Evolutionary conservation across 2,888 invertebrate species (phyloP).

Genomic region (Heteromurus nitidus): DNA sequence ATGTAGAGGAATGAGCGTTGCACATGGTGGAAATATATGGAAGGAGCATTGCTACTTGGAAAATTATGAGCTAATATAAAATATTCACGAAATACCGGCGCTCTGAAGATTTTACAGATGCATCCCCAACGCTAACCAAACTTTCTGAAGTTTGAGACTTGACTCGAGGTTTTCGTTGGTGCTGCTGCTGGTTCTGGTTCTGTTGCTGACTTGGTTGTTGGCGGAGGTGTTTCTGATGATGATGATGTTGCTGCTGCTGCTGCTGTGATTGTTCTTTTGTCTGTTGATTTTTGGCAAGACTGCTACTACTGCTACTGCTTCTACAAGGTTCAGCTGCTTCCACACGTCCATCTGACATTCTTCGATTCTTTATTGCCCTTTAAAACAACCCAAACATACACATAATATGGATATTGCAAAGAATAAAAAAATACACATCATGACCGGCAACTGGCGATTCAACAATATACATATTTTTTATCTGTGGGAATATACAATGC

Average conservation of each 20-base stretch:
- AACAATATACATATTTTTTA: too few species aligned
- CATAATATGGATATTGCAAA: background rate
- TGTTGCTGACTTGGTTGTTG: slow-evolving; percentile 25
- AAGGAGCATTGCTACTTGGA: slow-evolving; percentile 28
- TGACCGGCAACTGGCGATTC: too few species aligned
- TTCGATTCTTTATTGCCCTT: slow-evolving; percentile 62
- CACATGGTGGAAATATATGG: background rate
- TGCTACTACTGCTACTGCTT: slow-evolving; percentile 62
- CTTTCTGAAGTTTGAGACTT: slow-evolving; percentile 71
- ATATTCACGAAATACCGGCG: slow-evolving; percentile 69
- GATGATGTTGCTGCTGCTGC: slow-evolving; percentile 25
- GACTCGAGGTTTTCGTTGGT: slow-evolving; percentile 64
- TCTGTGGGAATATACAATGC: background rate
- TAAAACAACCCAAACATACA: slow-evolving; percentile 27
- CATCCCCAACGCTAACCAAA: slow-evolving; percentile 70
- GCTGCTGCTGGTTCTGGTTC: slow-evolving; percentile 43
- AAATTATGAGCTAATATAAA: slow-evolving; percentile 62
- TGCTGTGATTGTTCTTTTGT: slow-evolving; percentile 48
- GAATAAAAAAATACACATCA: too few species aligned
- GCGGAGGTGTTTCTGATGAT: slow-evolving; percentile 14
- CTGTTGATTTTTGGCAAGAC: slow-evolving; percentile 48
- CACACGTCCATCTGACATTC: slow-evolving; percentile 63
- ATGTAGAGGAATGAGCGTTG: background rate
- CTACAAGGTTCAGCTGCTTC: slow-evolving; percentile 62
- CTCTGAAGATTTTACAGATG: slow-evolving; percentile 70